Base-by-base conservation (phyloP, 2,797 vertebrate species). In the Phylloscopus collybita region DNA sequence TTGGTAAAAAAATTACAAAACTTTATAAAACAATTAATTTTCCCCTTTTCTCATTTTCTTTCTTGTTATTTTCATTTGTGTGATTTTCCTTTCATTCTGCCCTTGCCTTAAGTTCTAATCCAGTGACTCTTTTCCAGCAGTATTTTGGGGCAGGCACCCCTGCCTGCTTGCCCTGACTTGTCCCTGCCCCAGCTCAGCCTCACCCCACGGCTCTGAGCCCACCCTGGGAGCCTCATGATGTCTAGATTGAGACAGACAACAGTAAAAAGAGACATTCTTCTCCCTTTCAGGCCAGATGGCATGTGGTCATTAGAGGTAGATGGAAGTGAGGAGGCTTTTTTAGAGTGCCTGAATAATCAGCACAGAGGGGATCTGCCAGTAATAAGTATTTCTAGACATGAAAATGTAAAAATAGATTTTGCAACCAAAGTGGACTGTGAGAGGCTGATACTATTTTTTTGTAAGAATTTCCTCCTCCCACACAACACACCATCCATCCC, bases 371-470 rank as follows among this genome's bases (percentile, higher is more conserved):
- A 75, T 78, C 30, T 10, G 1, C 49, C 32, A 57, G 10, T 19
- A 61, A 18, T 60, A 49, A 72, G 12, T 69, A 50, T 86, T 86
- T 86, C 42, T 83, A 57, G 45, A 50, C 59, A 59, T 1, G 8
- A 88, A 74, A 95, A 74, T 60, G 57, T 88, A 8, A 88, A 94
- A 91, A 80, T 27, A 82, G 26, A 62, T 86, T 91, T 88, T 90
- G 13, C 76, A 86, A 70, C 49, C 45, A 20, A 62, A 92, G 36
- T 76, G 56, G 34, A 80, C 65, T 61, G 19, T 80, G 50, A 87
- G 49, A 40, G n/a, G 26, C 32, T 61, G 10, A 75, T 64, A 11
- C 5, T 74, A 12, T 27, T 40, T 61, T 75, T 88, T 73, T 6
- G 9, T 57, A 73, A 47, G 72, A 34, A 74, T 87, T 88, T 87